phyloP scores from a whole-genome alignment of 30 jellyfish, hydroid and myxozoan genomes.

The Aurelia aurita region DNA sequence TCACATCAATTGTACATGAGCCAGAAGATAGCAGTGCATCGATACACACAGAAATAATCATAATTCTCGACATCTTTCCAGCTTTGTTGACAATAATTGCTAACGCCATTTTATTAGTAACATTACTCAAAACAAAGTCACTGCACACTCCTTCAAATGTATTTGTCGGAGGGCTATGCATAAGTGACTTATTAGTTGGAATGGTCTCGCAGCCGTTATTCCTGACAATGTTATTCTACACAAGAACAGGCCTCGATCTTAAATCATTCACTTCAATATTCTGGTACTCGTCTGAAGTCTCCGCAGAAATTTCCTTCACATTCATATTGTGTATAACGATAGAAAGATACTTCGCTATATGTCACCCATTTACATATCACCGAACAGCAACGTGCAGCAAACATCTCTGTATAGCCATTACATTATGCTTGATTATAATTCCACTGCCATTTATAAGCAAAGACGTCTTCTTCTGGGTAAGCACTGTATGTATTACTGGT shows the following conservation, averaged over 20 bases:
- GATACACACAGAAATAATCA: neutral
- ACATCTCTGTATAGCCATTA: neutral
- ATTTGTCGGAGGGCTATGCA: constrained; percentile 25
- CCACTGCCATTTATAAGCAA: neutral
- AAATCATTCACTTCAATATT: neutral
- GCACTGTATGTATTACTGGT: neutral
- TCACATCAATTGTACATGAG: neutral
- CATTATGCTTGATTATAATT: constrained; percentile 1
- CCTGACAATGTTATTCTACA: neutral
- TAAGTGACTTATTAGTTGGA: constrained; percentile 52
- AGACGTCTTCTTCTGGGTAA: neutral
- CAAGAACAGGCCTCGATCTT: neutral
- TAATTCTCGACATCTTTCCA: constrained; percentile 7
- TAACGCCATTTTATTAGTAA: constrained; percentile 8
- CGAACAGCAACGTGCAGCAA: constrained; percentile 7
- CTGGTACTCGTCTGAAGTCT: neutral
- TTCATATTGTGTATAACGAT: constrained; percentile 20
- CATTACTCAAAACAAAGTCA: constrained; percentile 1
- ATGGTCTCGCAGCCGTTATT: constrained; percentile 20
- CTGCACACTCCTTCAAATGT: constrained; percentile 26
- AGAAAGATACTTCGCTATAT: constrained; percentile 39
- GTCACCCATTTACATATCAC: constrained; percentile 33
- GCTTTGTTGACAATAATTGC: constrained; percentile 28
- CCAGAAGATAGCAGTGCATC: neutral
- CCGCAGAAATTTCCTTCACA: constrained; percentile 29